phyloP scores from a whole-genome alignment of 2,888 invertebrate species.

The Schrankia costaestrigalis region DNA sequence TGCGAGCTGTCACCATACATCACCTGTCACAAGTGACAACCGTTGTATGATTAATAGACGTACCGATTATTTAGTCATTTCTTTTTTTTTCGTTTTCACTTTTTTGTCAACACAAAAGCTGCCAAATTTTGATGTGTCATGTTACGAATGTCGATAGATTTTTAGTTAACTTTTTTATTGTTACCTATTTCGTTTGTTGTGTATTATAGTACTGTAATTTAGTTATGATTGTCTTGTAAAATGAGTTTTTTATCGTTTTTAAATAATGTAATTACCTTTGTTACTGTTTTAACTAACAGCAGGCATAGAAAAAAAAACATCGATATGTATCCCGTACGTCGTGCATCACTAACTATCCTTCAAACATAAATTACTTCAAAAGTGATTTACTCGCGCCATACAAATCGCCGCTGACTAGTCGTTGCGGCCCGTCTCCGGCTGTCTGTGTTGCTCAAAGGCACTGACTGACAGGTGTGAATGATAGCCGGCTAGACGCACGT shows the following conservation, averaged over 20 bases:
- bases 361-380: conserved; percentile 74
- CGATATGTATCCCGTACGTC: conserved; percentile 16
- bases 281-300: too few relatives aligned
- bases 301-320: conserved; percentile 28
- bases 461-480: conserved; percentile 70
- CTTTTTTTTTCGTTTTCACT: conserved; percentile 31
- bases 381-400: conserved; percentile 74
- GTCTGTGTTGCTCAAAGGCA: conserved; percentile 48
- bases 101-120: conserved; percentile 51
- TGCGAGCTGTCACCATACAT: conserved; percentile 50
- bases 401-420: conserved; percentile 68
- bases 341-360: conserved; percentile 54
- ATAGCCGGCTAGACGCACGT: conserved; percentile 52
- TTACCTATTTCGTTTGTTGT: too few relatives aligned
- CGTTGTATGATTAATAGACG: conserved; percentile 61
- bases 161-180: background rate
- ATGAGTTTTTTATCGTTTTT: too few relatives aligned
- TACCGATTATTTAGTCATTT: conserved; percentile 50
- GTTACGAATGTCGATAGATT: conserved; percentile 23
- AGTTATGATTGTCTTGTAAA: too few relatives aligned
- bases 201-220: too few relatives aligned
- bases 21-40: conserved; percentile 45
- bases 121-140: conserved; percentile 42
- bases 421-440: conserved; percentile 60
- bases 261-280: too few relatives aligned